Base-by-base conservation (phyloP, 2,888 invertebrate genomes). In the Yponomeuta plumbellus region DNA sequence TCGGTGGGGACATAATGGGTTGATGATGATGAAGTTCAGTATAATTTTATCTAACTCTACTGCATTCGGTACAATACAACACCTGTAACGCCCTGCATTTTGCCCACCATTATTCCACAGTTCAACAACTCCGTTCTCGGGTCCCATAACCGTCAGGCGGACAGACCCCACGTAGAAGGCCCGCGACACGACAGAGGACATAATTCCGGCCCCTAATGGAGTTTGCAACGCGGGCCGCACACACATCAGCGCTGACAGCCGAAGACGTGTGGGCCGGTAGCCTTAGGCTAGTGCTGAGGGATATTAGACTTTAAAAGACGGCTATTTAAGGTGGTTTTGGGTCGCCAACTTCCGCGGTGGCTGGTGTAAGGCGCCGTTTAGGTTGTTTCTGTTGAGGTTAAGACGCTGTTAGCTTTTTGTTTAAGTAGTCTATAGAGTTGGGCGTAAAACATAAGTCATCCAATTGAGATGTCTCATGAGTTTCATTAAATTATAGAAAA, bases 161-260 rank as follows among this genome's bases (percentile, higher is more conserved):
- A 59, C 44, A 52, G 44, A 52, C 44, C 44, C 44, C 44, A 52
- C 44, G 44, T 13, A 52, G 17, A 52, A 52, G 44, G 44, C 44
- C 17, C 44, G 44, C 44, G 5, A 52, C 44, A 75, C 76, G 85
- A 85, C 84, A 81, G 80, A 71, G 70, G 71, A 81, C 81, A 86
- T 88, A 88, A 84, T 84, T 87, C 52, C 80, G 74, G 74, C 69
- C 74, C 70, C 76, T 87, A 88, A 88, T 88, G 85, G 86, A 87
- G 84, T 85, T 83, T 72, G 80, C 83, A 80, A 80, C 86, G 85
- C 85, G 86, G 85, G 82, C 80, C 74, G 71, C 78, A 80, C 74
- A 85, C 86, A 87, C 84, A 88, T 88, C 86, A 88, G 80, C 75
- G 69, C 75, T 69, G 76, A 85, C 77, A 77, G 84, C 78, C 81